Percentiles rank a stretch among this genome's conserved stretches.
These are phyloP conservation scores for Caenorhabditis japonica DNA, from an alignment of 2,888 invertebrate genomes.

Conservation along the genomic window DNA sequence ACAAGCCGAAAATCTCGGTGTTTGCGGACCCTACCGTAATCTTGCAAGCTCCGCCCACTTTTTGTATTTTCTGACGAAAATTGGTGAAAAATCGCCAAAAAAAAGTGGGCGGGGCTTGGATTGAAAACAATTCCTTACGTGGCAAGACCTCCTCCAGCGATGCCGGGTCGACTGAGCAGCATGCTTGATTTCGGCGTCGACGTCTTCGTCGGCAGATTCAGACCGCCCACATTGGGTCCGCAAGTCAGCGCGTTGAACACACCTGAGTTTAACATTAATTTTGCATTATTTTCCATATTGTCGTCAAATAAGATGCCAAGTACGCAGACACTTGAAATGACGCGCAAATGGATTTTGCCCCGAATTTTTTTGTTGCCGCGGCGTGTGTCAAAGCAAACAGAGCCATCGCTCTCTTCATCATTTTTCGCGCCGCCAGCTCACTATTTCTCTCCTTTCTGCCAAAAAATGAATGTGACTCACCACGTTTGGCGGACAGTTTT, in stretches of 20 bases:
- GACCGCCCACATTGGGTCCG: constrained; percentile 42
- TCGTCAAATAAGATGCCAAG: no score
- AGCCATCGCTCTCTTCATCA: neutral
- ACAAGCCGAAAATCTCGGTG: no score
- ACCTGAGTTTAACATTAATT: constrained; percentile 14
- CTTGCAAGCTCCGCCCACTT: no score
- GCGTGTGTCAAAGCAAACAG: constrained; percentile 38
- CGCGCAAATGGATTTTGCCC: no score
- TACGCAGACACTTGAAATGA: no score
- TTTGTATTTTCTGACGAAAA: neutral
- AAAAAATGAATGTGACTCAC: constrained; percentile 23
- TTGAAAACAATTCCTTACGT: no score
- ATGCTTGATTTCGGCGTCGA: neutral
- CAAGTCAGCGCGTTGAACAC: constrained; percentile 46
- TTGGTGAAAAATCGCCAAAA: neutral
- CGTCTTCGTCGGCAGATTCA: constrained; percentile 17
- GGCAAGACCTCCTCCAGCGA: neutral
- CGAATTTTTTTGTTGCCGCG: constrained; percentile 7
- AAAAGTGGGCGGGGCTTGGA: no score
- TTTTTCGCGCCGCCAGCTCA: no score
- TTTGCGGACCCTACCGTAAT: no score
- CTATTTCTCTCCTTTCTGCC: no score
- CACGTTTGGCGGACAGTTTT: constrained; percentile 58
- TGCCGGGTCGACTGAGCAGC: neutral
- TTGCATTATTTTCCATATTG: neutral